A percentile compares a stretch with the other conserved stretches of the same genome.
Conservation (phyloP, 1,140 invertebrate species). For the Rhopalosiphum maidis region DNA sequence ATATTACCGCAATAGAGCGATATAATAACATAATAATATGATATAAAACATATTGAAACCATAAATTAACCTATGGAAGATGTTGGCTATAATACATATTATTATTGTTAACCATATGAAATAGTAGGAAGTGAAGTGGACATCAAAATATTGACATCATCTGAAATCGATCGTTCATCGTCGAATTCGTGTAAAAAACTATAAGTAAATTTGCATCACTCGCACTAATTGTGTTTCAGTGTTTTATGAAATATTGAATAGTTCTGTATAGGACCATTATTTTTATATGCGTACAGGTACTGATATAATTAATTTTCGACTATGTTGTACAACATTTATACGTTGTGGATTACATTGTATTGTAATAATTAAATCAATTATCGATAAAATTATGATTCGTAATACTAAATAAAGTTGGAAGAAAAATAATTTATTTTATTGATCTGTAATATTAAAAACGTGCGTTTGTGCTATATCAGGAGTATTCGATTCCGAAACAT, state of each 20-base stretch:
- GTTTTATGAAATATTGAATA: background rate
- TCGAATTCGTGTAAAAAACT: background rate
- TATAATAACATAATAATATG: no score
- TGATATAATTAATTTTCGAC: background rate
- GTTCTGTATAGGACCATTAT: background rate
- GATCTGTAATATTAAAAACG: background rate
- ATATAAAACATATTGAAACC: no score
- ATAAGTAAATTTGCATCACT: background rate
- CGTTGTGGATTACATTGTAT: background rate
- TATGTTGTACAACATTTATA: background rate
- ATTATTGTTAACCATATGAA: no score
- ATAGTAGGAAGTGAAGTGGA: no score
- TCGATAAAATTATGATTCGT: background rate
- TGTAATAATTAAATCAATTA: background rate
- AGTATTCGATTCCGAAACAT: background rate
- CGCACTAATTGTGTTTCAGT: background rate
- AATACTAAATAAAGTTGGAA: background rate
- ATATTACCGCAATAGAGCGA: no score
- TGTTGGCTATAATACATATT: no score
- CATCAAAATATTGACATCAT: no score
- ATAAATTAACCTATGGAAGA: no score
- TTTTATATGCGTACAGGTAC: background rate
- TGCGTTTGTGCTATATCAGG: no score
- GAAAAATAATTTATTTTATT: background rate
- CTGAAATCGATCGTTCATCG: no score